Base-by-base conservation (phyloP, 1,140 invertebrate species). In the Pogonognathellus flavescens region DNA sequence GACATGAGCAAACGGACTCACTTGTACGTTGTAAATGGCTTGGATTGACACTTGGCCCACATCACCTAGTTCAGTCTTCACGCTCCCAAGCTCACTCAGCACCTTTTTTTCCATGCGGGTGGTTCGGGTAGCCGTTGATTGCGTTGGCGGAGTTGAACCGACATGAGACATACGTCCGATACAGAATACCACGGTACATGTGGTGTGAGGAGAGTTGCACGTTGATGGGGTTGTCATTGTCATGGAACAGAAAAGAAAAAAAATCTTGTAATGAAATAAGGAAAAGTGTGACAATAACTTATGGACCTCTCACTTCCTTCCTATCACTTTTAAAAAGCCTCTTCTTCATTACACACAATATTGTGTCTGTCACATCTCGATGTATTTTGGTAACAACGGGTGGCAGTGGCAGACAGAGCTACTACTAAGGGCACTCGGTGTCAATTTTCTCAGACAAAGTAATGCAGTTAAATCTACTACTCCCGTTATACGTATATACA, bases 1-100 rank as follows among this genome's bases (percentile, higher is more conserved):
- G 62, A 66, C 62, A 66, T 18, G n/a, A 57, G 52, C 52, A 52
- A 62, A 85, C 22, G 62, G 52, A 66, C 87, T 86, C 60, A 88
- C 87, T 60, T 88, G 86, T 22, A 88, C 55, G 84, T 86, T 86
- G 70, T 84, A 87, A 72, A 88, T 85, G 14, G 84, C 66, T 60
- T 88, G 87, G 41, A 88, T 60, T 62, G 87, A 87, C 16, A 82
- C 86, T 84, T 88, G 87, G 31, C 87, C 87, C 80, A 88, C 87
- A 70, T 88, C 86, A 31, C 87, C 86, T 76, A 88, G 53, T 25
- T 88, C 87, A 18, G 81, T 85, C 49, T 86, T 82, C 20, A 88
- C 80, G 18, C 55, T 52, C 25, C 83, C 53, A 8, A 88, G 80
- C 49, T 85, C 82, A 16, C 31, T 82, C 49, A 87, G 60, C 9